A percentile compares a stretch with the other conserved stretches of the same genome.
Evolutionary conservation across 1,140 invertebrate genomes (phyloP).

Genomic region (Mylabris phalerata): DNA sequence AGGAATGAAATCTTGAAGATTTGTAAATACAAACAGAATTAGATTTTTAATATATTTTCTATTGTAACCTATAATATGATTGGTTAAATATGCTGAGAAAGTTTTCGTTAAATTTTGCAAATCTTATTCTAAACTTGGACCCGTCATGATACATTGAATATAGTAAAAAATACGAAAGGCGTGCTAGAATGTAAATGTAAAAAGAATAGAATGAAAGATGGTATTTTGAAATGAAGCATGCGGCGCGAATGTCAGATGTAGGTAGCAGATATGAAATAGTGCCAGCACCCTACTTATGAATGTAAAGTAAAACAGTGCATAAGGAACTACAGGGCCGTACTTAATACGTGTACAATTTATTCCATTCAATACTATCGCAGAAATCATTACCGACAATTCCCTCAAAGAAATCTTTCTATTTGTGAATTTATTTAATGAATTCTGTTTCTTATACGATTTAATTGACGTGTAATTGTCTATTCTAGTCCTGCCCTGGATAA

Average conservation of each 20-base stretch:
- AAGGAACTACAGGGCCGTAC: neutral
- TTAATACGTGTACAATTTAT: neutral
- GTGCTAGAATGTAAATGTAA: conserved; percentile 33
- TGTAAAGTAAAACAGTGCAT: conserved; percentile 36
- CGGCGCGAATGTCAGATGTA: conserved; percentile 33
- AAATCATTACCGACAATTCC: neutral
- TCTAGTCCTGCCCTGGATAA: neutral
- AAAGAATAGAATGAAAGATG: conserved; percentile 40
- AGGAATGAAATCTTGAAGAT: too few relatives aligned
- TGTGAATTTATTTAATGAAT: too few relatives aligned
- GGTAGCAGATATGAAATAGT: conserved; percentile 37
- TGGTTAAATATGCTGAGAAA: neutral
- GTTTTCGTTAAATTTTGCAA: conserved; percentile 18
- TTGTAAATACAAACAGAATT: too few relatives aligned
- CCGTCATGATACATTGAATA: conserved; percentile 15
- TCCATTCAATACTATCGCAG: neutral
- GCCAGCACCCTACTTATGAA: conserved; percentile 34
- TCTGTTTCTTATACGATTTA: too few relatives aligned
- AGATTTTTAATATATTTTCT: too few relatives aligned
- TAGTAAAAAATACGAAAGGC: conserved; percentile 24
- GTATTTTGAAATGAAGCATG: conserved; percentile 37
- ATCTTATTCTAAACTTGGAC: conserved; percentile 15
- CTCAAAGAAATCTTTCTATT: neutral
- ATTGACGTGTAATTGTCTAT: neutral
- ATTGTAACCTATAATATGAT: too few relatives aligned